These are phyloP conservation scores for Agapornis roseicollis DNA, from an alignment of 2,113 vertebrate species.

Conservation along the genomic window DNA sequence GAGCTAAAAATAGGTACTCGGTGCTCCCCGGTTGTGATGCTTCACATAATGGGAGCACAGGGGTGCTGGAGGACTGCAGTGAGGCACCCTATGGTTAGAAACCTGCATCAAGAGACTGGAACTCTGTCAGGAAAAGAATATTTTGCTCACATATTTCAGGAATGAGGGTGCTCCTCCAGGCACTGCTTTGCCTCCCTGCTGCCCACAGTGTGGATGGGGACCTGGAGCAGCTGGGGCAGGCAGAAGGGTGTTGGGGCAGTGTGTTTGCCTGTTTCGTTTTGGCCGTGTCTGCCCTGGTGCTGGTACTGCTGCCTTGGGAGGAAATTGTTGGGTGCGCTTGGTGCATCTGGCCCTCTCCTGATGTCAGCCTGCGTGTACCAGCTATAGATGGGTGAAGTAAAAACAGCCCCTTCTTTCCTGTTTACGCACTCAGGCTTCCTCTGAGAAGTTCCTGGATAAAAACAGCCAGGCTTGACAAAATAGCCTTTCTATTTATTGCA, in stretches of 20 bases:
- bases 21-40: neutral
- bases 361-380: neutral
- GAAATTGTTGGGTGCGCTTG: slow-evolving; percentile 56
- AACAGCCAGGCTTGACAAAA: slow-evolving; percentile 60
- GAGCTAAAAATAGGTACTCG: slow-evolving; percentile 27
- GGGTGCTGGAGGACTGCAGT: neutral
- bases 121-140: neutral
- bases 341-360: slow-evolving; percentile 37
- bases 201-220: neutral
- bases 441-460: slow-evolving; percentile 43
- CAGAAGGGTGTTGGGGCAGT: accelerated
- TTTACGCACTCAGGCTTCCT: slow-evolving; percentile 61
- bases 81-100: neutral
- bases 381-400: slow-evolving; percentile 64
- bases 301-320: neutral
- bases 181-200: accelerated
- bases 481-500: slow-evolving; percentile 64
- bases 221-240: accelerated
- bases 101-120: neutral
- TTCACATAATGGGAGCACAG: neutral
- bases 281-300: neutral
- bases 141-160: neutral
- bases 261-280: neutral
- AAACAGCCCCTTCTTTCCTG: slow-evolving; percentile 70
- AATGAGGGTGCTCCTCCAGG: neutral